Evolutionary conservation across 2,113 vertebrate species (phyloP), one percentile per base, ranked within the genome.

Genomic region (Sphyrna mokarran): DNA sequence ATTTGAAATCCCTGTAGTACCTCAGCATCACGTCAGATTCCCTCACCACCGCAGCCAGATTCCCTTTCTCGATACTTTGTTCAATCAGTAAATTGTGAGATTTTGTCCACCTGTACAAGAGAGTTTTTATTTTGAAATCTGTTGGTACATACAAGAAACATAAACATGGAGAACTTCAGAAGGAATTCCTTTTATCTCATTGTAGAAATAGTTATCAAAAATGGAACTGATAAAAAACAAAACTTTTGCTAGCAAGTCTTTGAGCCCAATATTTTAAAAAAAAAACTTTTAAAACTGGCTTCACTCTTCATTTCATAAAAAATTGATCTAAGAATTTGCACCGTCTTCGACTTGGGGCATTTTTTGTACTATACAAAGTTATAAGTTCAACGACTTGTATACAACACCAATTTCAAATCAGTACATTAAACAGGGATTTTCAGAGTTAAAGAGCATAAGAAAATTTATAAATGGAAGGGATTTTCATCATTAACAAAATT

Each of bases 1-100:
- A 68, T 63, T 63, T n/a, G 26, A 94, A 93, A 11, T 10, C 43
- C 66, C 61, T 7, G 2, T 6, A 54, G 43, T 95, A 99, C 99
- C 99, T 99, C 96, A 99, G 98, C 96, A 98, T 98, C 78, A 98
- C 98, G 0, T 99, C 98, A 0, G 99, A 99, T 95, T 99, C 99
- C 95, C 97, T 97, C 96, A 99, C 98, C 95, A 98, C 97, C 97
- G 99, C 98, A 14, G 97, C 96, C 95, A 99, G 97, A 96, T 98
- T 99, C 90, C 98, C 98, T 96, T 97, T 99, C 95, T 98, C 98
- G 96, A 99, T 96, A 94, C 97, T 97, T 97, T 99, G 99, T 96
- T 99, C 98, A 96, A 99, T 97, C 54, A 99, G 98, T 40, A 99
- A 97, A 4, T 98, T 96, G 96, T 99, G 99, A 26, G 99, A 99